Conservation (phyloP, 2,888 invertebrate species). For the Tuta absoluta region DNA sequence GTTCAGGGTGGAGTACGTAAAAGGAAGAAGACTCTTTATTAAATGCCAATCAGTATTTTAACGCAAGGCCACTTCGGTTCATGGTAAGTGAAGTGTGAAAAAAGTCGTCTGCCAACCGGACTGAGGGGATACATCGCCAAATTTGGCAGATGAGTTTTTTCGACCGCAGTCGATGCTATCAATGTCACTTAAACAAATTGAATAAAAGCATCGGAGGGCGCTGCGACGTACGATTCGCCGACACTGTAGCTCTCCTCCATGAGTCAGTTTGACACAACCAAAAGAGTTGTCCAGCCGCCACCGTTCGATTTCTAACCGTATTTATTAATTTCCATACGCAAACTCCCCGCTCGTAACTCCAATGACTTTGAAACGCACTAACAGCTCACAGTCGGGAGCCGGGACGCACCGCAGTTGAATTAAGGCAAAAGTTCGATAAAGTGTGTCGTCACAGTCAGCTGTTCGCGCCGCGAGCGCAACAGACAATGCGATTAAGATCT, state of each 20-base stretch:
- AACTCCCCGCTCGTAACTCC: conserved; percentile 18
- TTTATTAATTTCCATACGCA: conserved; percentile 30
- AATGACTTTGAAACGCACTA: conserved; percentile 21
- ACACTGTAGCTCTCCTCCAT: conserved; percentile 19
- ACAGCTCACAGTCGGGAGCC: conserved; percentile 25
- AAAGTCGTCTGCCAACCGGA: conserved; percentile 58
- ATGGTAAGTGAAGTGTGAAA: conserved; percentile 72
- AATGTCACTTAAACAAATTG: conserved; percentile 81
- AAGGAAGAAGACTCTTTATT: conserved; percentile 58
- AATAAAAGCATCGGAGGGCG: conserved; percentile 73
- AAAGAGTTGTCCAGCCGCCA: conserved; percentile 19
- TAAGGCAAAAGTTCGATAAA: conserved; percentile 68
- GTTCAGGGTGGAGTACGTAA: conserved; percentile 45
- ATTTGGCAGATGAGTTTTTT: conserved; percentile 75
- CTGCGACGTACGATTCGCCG: conserved; percentile 45
- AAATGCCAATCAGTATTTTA: conserved; percentile 71
- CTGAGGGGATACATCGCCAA: conserved; percentile 60
- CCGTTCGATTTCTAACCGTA: conserved; percentile 24
- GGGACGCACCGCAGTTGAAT: conserved; percentile 49
- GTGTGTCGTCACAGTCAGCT: conserved; percentile 77
- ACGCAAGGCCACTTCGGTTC: conserved; percentile 61
- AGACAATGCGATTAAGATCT: conserved; percentile 82
- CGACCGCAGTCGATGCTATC: conserved; percentile 73
- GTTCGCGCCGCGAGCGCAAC: conserved; percentile 78
- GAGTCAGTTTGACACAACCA: conserved; percentile 22